Evolutionary conservation across 2,113 vertebrate species (phyloP).

Genomic region (Macroglossus sobrinus): DNA sequence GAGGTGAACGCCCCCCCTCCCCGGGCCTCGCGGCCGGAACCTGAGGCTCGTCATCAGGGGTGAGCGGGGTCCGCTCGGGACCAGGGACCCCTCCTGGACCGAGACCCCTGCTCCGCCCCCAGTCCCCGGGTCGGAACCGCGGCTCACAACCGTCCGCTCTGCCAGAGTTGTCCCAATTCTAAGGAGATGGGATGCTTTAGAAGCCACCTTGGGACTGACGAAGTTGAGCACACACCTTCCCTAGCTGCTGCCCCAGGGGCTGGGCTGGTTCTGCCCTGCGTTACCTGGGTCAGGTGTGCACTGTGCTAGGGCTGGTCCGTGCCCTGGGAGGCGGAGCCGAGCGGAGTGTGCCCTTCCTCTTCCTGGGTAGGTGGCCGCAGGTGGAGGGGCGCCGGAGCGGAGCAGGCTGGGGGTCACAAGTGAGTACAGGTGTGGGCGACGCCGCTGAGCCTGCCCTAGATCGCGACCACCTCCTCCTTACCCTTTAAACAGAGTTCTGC

Average conservation of each 20-base stretch:
- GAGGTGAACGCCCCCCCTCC: no score
- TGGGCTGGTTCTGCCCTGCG: not conserved
- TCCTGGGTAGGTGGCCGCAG: not conserved
- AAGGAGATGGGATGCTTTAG: not conserved
- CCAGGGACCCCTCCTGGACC: not conserved
- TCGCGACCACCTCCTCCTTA: no score
- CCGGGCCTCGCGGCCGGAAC: not conserved
- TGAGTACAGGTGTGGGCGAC: constrained; percentile 17
- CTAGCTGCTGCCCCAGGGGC: no score
- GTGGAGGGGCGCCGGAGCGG: not conserved
- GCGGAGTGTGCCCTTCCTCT: not conserved
- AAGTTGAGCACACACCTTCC: not conserved
- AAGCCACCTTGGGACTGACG: no score
- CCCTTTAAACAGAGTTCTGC: not conserved
- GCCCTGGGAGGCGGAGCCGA: not conserved
- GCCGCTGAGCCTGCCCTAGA: not conserved
- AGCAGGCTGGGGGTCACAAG: not conserved
- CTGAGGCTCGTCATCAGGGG: not conserved
- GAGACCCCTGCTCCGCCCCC: not conserved
- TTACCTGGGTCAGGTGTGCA: constrained; percentile 43
- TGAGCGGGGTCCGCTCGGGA: not conserved
- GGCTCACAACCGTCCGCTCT: not conserved
- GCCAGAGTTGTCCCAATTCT: not conserved
- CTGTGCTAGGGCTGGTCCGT: not conserved
- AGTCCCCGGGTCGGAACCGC: no score